Evolutionary conservation across 2,113 vertebrate genomes (phyloP).

Genomic region (Peromyscus maniculatus): DNA sequence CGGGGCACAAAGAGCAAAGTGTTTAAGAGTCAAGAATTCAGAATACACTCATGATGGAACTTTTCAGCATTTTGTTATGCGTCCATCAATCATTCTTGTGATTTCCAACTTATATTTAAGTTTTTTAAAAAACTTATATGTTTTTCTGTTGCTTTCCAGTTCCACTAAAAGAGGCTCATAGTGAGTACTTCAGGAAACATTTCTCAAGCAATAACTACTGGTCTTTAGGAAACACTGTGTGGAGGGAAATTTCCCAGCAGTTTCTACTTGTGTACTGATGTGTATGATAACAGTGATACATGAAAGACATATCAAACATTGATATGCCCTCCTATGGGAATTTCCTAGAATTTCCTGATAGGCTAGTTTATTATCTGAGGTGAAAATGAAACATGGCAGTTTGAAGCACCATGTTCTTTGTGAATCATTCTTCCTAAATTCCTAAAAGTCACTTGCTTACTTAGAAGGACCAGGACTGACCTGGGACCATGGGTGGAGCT

Average conservation of each 20-base stretch:
- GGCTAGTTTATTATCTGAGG: neutral
- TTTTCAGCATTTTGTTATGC: neutral
- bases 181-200: neutral
- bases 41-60: neutral
- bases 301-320: neutral
- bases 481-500: neutral
- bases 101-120: neutral
- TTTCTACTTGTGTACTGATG: neutral
- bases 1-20: neutral
- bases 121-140: neutral
- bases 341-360: neutral
- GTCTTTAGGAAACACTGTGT: neutral
- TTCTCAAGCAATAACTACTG: neutral
- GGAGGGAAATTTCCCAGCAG: neutral
- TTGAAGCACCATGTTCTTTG: neutral
- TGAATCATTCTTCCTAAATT: neutral
- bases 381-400: slow-evolving; percentile 5
- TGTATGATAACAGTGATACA: neutral
- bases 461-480: neutral
- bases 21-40: slow-evolving; percentile 4
- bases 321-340: neutral
- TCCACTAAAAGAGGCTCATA: neutral
- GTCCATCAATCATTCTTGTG: neutral
- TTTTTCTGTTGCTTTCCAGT: neutral
- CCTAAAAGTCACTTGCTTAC: neutral